phyloP scores from a whole-genome alignment of 2,888 invertebrate species.

The Harpalus rubripes region DNA sequence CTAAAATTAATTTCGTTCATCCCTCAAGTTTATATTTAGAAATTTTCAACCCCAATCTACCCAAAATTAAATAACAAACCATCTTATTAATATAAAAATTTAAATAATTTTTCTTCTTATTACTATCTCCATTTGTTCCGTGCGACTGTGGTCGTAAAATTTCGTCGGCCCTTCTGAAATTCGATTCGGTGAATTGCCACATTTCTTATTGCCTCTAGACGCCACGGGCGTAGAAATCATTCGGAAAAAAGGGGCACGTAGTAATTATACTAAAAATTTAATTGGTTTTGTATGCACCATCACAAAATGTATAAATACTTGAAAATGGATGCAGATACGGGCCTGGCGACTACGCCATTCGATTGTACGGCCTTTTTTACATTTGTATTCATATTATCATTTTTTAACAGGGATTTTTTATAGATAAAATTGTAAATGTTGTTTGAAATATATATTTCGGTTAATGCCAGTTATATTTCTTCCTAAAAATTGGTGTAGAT shows the following conservation, averaged over 20 bases:
- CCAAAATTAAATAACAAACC: too few relatives aligned
- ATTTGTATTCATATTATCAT: neutral
- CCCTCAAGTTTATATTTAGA: too few relatives aligned
- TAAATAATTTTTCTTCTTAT: neutral
- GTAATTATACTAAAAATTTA: neutral
- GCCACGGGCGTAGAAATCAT: conserved; percentile 24
- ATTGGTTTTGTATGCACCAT: neutral
- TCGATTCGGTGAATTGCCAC: conserved; percentile 32
- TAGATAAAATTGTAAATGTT: too few relatives aligned
- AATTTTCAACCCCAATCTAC: too few relatives aligned
- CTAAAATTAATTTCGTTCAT: too few relatives aligned
- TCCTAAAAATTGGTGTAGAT: too few relatives aligned
- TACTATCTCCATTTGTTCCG: conserved; percentile 4
- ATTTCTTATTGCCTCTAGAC: conserved; percentile 17
- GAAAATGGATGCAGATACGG: neutral
- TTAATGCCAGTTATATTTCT: too few relatives aligned
- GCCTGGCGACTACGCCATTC: neutral
- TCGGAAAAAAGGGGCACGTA: conserved; percentile 10
- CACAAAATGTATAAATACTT: neutral
- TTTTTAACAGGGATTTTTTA: too few relatives aligned
- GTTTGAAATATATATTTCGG: too few relatives aligned
- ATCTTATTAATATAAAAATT: neutral
- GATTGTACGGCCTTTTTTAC: neutral
- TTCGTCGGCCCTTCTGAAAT: conserved; percentile 11
- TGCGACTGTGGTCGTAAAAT: neutral